phyloP scores from a whole-genome alignment of 2,888 invertebrate species.

The Cryptocephalus primarius region DNA sequence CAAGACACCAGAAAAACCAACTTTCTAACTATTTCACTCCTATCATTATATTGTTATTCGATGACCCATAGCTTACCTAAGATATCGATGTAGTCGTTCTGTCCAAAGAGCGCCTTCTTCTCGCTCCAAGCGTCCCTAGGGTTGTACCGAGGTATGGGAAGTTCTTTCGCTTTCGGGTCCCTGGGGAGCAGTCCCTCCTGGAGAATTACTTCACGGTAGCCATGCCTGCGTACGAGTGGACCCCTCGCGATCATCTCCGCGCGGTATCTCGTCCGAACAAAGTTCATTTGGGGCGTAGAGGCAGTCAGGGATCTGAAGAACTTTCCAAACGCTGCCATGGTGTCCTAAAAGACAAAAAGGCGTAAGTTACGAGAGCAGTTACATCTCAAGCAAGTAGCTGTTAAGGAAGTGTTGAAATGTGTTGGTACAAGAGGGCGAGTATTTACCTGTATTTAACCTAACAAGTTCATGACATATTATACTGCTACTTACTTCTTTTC shows the following conservation, averaged over 20 bases:
- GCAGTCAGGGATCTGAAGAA: background rate
- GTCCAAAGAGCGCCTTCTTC: conserved; percentile 77
- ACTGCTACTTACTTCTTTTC: no score
- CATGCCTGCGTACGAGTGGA: conserved; percentile 54
- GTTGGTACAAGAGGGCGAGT: no score
- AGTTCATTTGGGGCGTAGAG: conserved; percentile 31
- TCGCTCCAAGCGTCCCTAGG: conserved; percentile 67
- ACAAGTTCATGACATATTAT: no score
- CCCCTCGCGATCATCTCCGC: conserved; percentile 48
- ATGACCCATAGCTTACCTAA: conserved; percentile 31
- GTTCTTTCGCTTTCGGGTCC: conserved; percentile 37
- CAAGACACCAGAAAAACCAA: no score
- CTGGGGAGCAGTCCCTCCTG: conserved; percentile 62
- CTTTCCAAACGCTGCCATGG: background rate
- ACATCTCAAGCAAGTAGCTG: no score
- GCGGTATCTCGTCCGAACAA: conserved; percentile 48
- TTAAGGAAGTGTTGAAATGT: no score
- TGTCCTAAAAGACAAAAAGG: no score
- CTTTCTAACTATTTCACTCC: no score
- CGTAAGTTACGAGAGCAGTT: no score
- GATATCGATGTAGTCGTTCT: conserved; percentile 96
- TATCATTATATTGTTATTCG: conserved; percentile 1
- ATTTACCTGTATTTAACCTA: no score
- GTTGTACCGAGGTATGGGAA: conserved; percentile 59
- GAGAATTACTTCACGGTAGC: conserved; percentile 58